A percentile compares a stretch with the other conserved stretches of the same genome.
Evolutionary conservation across 1,140 invertebrate genomes (phyloP).

Genomic region (Camponotus pennsylvanicus): DNA sequence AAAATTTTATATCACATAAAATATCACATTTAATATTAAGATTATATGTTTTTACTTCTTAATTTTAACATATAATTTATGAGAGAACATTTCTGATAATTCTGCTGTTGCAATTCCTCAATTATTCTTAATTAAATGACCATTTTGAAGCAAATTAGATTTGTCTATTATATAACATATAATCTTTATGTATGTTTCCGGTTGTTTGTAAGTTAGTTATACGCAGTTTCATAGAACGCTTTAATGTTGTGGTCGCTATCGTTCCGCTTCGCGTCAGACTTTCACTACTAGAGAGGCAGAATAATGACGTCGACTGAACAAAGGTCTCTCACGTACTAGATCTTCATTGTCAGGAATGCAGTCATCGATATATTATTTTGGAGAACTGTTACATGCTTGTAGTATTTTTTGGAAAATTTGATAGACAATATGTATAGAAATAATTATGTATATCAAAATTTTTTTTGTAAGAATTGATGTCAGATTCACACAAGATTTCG

Average conservation of each 20-base stretch:
- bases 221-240: not conserved
- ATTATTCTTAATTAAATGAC: constrained; percentile 26
- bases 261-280: constrained; percentile 38
- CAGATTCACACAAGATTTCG: not conserved
- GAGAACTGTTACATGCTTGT: not conserved
- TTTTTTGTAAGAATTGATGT: not conserved
- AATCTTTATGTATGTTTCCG: constrained; percentile 11
- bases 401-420: not conserved
- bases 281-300: constrained; percentile 36
- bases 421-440: not conserved
- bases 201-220: constrained; percentile 6
- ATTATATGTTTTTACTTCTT: not conserved
- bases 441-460: constrained; percentile 1
- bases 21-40: not conserved
- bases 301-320: not conserved
- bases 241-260: constrained; percentile 2
- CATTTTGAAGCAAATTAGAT: constrained; percentile 9
- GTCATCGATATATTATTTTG: not conserved
- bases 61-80: not conserved
- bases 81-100: not conserved
- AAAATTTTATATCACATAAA: not conserved
- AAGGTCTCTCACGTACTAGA: constrained; percentile 4
- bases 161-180: not conserved
- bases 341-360: constrained; percentile 18
- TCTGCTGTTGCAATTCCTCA: not conserved